Evolutionary conservation across 2,888 invertebrate species (phyloP).

Genomic region (Ligdia adustata): DNA sequence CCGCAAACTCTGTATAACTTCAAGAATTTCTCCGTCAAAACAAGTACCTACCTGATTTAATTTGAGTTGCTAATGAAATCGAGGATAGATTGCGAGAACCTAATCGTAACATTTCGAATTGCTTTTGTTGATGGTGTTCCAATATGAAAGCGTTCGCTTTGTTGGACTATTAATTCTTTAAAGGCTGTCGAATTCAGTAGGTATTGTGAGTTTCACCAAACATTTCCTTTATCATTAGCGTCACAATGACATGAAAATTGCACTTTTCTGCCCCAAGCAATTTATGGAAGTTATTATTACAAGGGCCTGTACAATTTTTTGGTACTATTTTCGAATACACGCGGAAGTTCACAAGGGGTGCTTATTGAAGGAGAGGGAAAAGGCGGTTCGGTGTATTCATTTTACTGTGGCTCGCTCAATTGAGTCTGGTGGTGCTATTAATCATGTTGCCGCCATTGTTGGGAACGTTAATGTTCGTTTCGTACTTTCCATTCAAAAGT

Average conservation of each 20-base stretch:
- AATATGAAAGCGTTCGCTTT: conserved; percentile 8
- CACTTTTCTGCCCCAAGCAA: conserved; percentile 45
- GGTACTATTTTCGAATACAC: conserved; percentile 56
- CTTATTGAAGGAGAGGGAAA: conserved; percentile 39
- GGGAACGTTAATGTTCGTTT: conserved; percentile 41
- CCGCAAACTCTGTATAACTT: conserved; percentile 8
- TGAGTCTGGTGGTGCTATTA: conserved; percentile 54
- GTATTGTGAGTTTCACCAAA: conserved; percentile 23
- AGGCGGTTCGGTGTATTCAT: conserved; percentile 39
- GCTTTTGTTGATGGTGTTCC: conserved; percentile 13
- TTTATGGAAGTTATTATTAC: conserved; percentile 60
- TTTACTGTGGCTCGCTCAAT: conserved; percentile 54
- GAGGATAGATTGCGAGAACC: conserved; percentile 7
- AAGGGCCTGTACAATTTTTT: conserved; percentile 58
- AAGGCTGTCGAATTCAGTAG: conserved; percentile 22
- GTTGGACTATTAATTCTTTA: conserved; percentile 20
- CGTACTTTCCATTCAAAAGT: conserved; percentile 45
- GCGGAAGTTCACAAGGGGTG: conserved; percentile 51
- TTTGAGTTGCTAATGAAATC: conserved; percentile 12
- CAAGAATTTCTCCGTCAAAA: conserved; percentile 11
- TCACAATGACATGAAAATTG: conserved; percentile 28
- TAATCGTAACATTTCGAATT: conserved; percentile 15
- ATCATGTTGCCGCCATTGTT: conserved; percentile 57
- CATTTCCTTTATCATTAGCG: conserved; percentile 22
- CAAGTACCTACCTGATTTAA: conserved; percentile 11